Evolutionary conservation across 2,113 vertebrate species (phyloP).

Genomic region (Dascyllus trimaculatus): DNA sequence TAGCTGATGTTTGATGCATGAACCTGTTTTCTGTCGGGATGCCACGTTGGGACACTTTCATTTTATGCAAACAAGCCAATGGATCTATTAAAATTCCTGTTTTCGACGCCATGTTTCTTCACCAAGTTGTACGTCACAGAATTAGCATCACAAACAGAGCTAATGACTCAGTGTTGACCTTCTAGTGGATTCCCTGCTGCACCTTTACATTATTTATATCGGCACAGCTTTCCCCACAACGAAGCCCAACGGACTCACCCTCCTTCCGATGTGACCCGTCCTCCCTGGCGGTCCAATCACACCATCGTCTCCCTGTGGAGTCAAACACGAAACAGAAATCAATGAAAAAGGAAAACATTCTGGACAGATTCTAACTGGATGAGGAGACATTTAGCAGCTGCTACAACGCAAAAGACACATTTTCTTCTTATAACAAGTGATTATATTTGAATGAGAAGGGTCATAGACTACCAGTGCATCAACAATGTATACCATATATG

Average conservation of each 20-base stretch:
- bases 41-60: not conserved
- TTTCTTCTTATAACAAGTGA: too few species aligned
- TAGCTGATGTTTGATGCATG: conserved; percentile 49
- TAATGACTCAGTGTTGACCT: not conserved
- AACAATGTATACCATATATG: too few species aligned
- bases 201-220: not conserved
- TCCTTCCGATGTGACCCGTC: conserved; percentile 83
- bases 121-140: too few species aligned
- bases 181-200: not conserved
- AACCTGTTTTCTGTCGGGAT: not conserved
- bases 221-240: not conserved
- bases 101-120: not conserved
- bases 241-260: conserved; percentile 78
- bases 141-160: not conserved
- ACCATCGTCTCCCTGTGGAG: conserved; percentile 84
- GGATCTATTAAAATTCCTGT: not conserved
- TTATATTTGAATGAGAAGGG: too few species aligned
- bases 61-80: not conserved
- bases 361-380: too few species aligned
- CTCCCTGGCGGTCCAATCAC: conserved; percentile 77
- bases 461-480: too few species aligned
- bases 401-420: too few species aligned
- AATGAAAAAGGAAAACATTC: not conserved
- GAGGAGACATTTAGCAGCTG: too few species aligned
- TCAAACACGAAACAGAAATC: not conserved